Evolutionary conservation across 2,888 invertebrate species (phyloP), one percentile per base, ranked within the genome.

Genomic region (Diaperis boleti): DNA sequence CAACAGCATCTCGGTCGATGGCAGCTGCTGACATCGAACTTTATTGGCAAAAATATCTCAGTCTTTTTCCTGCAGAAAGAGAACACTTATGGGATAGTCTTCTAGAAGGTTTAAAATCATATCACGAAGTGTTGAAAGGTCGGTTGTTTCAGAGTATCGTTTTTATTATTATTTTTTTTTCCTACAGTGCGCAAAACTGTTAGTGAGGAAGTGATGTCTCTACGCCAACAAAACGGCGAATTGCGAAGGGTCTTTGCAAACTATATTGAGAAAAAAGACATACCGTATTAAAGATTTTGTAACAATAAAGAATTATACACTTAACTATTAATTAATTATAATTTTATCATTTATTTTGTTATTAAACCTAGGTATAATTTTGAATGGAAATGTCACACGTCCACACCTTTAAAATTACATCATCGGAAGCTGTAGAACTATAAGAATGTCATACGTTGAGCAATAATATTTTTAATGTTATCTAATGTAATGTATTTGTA

Each of bases 1-100:
- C 72, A 4, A 86, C 87, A 0, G 80, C 87, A 1, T 87, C 88
- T 0, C 82, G 89, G 18, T 82, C 82, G 66, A 72, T 89, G 35
- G 78, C 78, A 3, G 71, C 80, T 0, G 80, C 85, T 17, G 88
- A 89, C 70, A 87, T 92, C 15, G 83, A 82, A 5, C 77, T 81
- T 1, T 92, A 87, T 78, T 94, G 93, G 93, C 76, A 81, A 4
- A 84, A 86, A 65, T 92, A 89, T 79, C 82, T 83, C 62, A 82
- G 83, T 31, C 78, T 87, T 4, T 89, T 90, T 69, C 82, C 88
- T 0, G 67, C 81, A 0, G 85, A 89, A 39, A 88, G 87, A 66
- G 86, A 89, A 69, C 85, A 86, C 60, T 80, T 92, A 33, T 94
- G 93, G 93, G 88, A 89, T 69, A 88, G 86, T 1, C 74, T 91